Conservation (phyloP, 1,140 invertebrate species). For the Tetramorium parvispinum region DNA sequence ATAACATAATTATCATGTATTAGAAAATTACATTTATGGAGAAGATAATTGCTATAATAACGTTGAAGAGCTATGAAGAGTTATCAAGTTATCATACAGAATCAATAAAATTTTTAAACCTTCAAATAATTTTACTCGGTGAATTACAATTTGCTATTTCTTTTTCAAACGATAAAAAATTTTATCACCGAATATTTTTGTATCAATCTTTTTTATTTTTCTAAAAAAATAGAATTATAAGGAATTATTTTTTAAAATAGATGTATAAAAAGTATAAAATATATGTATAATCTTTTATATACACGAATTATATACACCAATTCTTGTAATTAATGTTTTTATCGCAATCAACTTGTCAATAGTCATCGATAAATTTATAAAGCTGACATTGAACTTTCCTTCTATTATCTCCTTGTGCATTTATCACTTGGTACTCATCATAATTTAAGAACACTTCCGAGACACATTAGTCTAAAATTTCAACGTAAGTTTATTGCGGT, state of each 20-base stretch:
- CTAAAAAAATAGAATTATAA: not conserved
- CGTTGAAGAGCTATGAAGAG: not conserved
- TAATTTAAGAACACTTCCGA: slow-evolving; percentile 17
- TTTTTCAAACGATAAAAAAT: not conserved
- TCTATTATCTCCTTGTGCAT: not conserved
- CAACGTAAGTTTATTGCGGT: not conserved
- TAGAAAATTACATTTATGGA: not conserved
- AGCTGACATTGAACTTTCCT: not conserved
- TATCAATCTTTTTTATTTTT: not conserved
- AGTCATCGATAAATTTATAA: not conserved
- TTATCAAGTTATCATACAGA: not conserved
- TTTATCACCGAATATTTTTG: not conserved
- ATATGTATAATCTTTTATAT: not conserved
- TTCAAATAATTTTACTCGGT: not conserved
- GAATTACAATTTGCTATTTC: not conserved
- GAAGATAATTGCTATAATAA: not conserved
- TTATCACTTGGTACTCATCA: not conserved
- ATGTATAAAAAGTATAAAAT: too few relatives aligned
- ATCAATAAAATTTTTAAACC: not conserved
- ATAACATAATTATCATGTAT: not conserved
- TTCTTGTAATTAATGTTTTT: not conserved
- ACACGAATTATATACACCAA: not conserved
- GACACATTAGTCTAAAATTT: slow-evolving; percentile 16
- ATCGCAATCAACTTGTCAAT: not conserved
- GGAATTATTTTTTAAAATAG: not conserved